Percentiles rank a stretch among this genome's conserved stretches.
Evolutionary conservation across 2,888 invertebrate genomes (phyloP).

Genomic region (Cephus pulcher): DNA sequence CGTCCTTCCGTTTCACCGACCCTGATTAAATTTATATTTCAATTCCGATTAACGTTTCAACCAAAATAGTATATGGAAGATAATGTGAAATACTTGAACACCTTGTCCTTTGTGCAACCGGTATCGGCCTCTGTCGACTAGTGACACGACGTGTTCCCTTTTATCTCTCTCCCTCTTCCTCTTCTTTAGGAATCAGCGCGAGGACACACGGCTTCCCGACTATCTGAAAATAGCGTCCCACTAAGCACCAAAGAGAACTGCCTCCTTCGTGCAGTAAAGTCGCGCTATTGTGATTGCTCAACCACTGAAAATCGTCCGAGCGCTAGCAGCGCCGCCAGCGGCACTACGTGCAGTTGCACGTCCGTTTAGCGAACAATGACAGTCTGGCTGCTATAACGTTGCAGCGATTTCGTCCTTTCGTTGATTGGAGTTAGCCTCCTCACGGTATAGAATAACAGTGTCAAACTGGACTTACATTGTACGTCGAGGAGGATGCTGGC

Average conservation of each 20-base stretch:
- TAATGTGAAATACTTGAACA: not conserved
- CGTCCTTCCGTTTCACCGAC: not conserved
- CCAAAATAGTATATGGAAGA: not conserved
- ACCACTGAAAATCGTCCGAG: not conserved
- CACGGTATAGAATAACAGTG: not conserved
- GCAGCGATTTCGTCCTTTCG: not conserved
- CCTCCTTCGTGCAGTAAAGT: not conserved
- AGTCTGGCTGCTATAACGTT: not conserved
- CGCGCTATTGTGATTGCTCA: not conserved
- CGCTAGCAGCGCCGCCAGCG: not conserved
- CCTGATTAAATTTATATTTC: constrained; percentile 53
- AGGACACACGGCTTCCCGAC: not conserved
- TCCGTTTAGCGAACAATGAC: not conserved
- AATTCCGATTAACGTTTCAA: constrained; percentile 31
- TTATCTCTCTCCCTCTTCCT: not conserved
- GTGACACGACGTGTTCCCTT: not conserved
- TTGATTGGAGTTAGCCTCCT: not conserved
- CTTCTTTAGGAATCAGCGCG: not conserved
- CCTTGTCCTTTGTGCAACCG: not conserved
- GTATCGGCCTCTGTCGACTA: not conserved
- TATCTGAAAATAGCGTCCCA: not conserved
- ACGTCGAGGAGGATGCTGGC: constrained; percentile 74
- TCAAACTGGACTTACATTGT: constrained; percentile 72
- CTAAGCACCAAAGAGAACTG: not conserved
- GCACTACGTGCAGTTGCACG: not conserved